A percentile compares a stretch with the other conserved stretches of the same genome.
phyloP scores from a whole-genome alignment of 2,888 invertebrate species.

The Ophioninae sp. region DNA sequence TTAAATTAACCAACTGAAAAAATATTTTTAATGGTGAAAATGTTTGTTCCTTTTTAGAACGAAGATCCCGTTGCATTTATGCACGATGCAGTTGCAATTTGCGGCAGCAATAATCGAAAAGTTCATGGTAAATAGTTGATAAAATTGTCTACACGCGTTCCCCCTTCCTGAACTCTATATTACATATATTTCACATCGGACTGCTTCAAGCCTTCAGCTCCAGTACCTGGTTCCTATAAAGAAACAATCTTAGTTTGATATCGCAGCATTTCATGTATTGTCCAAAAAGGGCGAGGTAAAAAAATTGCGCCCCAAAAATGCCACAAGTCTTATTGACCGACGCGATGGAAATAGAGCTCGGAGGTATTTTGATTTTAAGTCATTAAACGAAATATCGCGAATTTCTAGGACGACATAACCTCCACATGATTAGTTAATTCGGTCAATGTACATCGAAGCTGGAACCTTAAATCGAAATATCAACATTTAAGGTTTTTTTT shows the following conservation, averaged over 20 bases:
- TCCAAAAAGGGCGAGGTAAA: neutral
- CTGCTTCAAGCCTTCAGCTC: neutral
- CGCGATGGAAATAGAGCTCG: slow-evolving; percentile 69
- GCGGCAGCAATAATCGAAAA: slow-evolving; percentile 66
- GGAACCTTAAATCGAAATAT: neutral
- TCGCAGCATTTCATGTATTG: slow-evolving; percentile 1
- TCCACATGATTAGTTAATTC: neutral
- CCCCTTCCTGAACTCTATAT: neutral
- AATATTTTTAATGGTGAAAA: neutral
- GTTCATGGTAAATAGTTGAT: slow-evolving; percentile 64
- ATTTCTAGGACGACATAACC: slow-evolving; percentile 29
- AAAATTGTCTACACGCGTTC: slow-evolving; percentile 40
- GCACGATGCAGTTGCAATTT: slow-evolving; percentile 63
- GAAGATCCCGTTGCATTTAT: slow-evolving; percentile 63
- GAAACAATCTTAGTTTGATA: neutral
- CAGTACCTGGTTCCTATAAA: slow-evolving; percentile 6
- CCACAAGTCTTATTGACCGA: slow-evolving; percentile 74
- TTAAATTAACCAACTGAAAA: neutral
- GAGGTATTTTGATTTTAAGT: slow-evolving; percentile 63
- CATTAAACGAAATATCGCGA: slow-evolving; percentile 4
- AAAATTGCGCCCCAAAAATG: slow-evolving; percentile 67
- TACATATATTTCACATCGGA: neutral
- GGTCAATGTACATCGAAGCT: neutral
- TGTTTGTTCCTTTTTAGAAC: slow-evolving; percentile 27
- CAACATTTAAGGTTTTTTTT: neutral